Conservation (phyloP, 2,113 vertebrate species). For the Hiodon alosoides region DNA sequence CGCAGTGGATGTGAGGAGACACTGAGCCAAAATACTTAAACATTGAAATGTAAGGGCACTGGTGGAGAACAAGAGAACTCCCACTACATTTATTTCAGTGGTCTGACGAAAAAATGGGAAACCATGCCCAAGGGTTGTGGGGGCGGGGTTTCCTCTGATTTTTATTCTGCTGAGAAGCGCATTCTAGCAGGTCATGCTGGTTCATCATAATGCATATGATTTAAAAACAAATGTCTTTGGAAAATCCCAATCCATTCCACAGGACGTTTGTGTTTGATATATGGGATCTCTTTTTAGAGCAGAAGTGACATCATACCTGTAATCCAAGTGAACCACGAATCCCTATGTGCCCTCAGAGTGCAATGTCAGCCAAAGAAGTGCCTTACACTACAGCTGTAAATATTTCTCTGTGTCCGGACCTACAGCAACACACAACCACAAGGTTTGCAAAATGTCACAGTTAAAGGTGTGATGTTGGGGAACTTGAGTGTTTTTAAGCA, state of each 20-base stretch:
- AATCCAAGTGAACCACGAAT: constrained; percentile 11
- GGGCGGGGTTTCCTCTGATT: no score
- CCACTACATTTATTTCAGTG: no score
- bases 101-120: no score
- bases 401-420: not conserved
- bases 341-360: not conserved
- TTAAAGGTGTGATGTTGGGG: not conserved
- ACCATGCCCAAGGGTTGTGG: no score
- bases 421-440: not conserved
- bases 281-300: not conserved
- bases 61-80: no score
- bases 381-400: constrained; percentile 9
- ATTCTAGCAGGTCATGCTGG: not conserved
- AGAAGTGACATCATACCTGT: constrained; percentile 14
- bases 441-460: not conserved
- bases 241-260: constrained; percentile 5
- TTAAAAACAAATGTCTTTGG: constrained; percentile 1
- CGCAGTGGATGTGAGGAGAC: no score
- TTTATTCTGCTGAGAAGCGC: no score
- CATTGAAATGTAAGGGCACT: no score
- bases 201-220: constrained; percentile 2
- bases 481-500: not conserved
- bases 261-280: not conserved
- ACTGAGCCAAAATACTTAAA: no score
- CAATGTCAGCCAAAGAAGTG: not conserved